Conservation (phyloP, 2,113 vertebrate genomes). For the Aramus guarauna region DNA sequence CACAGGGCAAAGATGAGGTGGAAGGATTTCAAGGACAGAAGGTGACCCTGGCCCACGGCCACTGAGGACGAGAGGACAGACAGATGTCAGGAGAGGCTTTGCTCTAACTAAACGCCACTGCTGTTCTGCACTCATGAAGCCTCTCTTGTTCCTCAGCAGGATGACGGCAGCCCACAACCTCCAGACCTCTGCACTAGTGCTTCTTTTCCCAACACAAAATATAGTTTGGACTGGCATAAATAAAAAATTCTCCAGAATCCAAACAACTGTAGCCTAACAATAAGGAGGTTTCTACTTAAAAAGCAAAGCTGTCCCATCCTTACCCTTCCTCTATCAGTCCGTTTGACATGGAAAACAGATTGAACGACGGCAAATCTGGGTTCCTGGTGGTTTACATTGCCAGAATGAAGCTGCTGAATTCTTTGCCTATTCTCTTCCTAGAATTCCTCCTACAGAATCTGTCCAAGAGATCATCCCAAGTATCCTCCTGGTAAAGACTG, state of each 20-base stretch:
- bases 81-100: neutral
- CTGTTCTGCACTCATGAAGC: neutral
- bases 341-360: neutral
- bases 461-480: neutral
- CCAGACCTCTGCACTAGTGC: neutral
- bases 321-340: neutral
- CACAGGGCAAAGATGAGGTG: neutral
- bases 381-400: neutral
- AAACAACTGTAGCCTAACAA: neutral
- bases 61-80: neutral
- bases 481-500: neutral
- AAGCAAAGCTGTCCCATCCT: neutral
- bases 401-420: neutral
- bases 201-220: neutral
- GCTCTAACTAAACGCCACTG: rapidly evolving
- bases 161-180: neutral
- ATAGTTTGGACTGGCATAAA: neutral
- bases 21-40: neutral
- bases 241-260: neutral
- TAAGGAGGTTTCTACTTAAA: neutral
- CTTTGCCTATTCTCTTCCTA: neutral
- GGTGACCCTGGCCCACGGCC: neutral
- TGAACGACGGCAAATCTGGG: neutral
- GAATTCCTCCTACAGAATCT: neutral
- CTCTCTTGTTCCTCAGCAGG: neutral